These are phyloP conservation scores for Gari tellinella DNA, from an alignment of 2,888 invertebrate species.

Conservation along the genomic window DNA sequence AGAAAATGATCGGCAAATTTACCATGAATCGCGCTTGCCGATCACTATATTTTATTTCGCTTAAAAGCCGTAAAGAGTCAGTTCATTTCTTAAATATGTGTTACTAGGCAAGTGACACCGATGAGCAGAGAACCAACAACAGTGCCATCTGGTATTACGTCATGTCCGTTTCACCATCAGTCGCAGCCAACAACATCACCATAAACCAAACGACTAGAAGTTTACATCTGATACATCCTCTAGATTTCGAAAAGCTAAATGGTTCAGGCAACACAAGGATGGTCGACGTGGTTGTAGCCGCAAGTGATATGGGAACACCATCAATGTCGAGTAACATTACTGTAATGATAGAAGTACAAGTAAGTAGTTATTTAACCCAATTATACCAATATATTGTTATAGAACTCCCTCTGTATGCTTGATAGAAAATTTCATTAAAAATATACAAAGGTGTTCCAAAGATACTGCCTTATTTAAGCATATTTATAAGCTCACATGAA, in stretches of 20 bases:
- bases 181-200: background rate
- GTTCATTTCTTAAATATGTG: too few relatives aligned
- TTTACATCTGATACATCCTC: background rate
- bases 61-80: too few relatives aligned
- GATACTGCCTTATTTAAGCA: too few relatives aligned
- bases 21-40: too few relatives aligned
- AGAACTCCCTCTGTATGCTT: too few relatives aligned
- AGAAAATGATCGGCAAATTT: too few relatives aligned
- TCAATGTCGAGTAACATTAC: slow-evolving; percentile 3
- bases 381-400: too few relatives aligned
- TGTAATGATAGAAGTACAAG: slow-evolving; percentile 9
- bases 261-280: background rate
- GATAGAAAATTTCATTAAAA: too few relatives aligned
- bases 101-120: slow-evolving; percentile 6
- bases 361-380: too few relatives aligned
- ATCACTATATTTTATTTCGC: too few relatives aligned
- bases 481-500: too few relatives aligned
- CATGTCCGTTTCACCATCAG: background rate
- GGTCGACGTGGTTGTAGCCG: slow-evolving; percentile 2
- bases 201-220: slow-evolving; percentile 2
- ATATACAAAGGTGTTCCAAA: too few relatives aligned
- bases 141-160: slow-evolving; percentile 3
- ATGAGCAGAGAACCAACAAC: slow-evolving; percentile 9
- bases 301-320: slow-evolving; percentile 5
- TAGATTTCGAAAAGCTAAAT: slow-evolving; percentile 8